Base-by-base conservation (phyloP, 2,113 vertebrate genomes). In the Anas platyrhynchos region DNA sequence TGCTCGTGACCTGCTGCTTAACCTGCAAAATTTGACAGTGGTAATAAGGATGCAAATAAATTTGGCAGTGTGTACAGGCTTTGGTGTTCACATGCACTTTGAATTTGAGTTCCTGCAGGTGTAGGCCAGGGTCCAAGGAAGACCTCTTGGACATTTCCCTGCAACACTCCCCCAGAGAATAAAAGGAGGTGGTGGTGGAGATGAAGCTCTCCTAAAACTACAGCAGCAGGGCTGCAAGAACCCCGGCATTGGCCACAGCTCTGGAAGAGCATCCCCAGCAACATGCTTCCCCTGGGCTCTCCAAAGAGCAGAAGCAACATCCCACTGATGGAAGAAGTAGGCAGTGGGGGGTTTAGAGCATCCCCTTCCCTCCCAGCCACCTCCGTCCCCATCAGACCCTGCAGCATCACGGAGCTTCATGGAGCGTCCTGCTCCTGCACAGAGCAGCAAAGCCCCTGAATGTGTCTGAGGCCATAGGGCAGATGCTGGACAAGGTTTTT, bases 271-370 rank as follows among this genome's bases (percentile, higher is more conserved):
- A 50, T 6, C 67, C 44, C 23, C 34, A n/a, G 58, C 43, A 54
- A 25, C 1, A 0, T 50, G 22, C 27, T 36, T 81, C 44, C 38
- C 13, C 20, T 52, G 85, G 61, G 27, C 21, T 65, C 29, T 63
- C 44, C 46, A 36, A 74, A 74, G n/a, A 78, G 31, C 44, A 71
- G 34, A 27, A n/a, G 25, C 18, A 46, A 3, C 18, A 58, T 38
- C 48, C 18, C 48, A 65, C 0, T 0, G 62, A 31, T 7, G 48
- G 83, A 4, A 18, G 1, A 1, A 22, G 4, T 17, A 6, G 34
- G 44, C 25, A n/a, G 25, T 0, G 0, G 29, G 23, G 46, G 21
- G 14, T 4, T 93, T 71, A 43, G 43, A 69, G 50, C 20, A 83
- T 11, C 12, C 8, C 54, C 32, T 85, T 72, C 34, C 32, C 43